Percentiles rank a stretch among this genome's conserved stretches.
phyloP scores from a whole-genome alignment of 2,888 invertebrate species.

The Mactromeris polynyma region DNA sequence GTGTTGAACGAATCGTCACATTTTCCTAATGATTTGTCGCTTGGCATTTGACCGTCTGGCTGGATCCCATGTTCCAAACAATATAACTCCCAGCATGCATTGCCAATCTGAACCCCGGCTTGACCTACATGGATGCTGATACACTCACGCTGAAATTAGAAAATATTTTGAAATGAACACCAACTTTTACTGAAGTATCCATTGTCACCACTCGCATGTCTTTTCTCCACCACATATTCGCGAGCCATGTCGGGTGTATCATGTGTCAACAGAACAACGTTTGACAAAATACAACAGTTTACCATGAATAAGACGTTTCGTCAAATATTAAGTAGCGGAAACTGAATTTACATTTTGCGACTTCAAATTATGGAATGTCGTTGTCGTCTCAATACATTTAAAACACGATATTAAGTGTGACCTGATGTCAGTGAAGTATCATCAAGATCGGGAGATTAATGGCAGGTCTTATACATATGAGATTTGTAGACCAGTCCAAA shows the following conservation, averaged over 20 bases:
- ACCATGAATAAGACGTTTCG: background rate
- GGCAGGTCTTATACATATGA: too few species aligned
- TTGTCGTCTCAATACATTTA: too few species aligned
- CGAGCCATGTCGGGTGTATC: too few species aligned
- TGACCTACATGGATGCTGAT: slow-evolving; percentile 88
- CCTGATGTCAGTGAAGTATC: too few species aligned
- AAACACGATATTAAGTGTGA: too few species aligned
- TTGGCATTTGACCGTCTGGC: slow-evolving; percentile 88
- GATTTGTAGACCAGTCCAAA: too few species aligned
- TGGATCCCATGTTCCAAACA: slow-evolving; percentile 88
- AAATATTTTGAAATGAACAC: background rate
- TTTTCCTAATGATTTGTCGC: slow-evolving; percentile 76
- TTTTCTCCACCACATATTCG: background rate
- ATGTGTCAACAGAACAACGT: too few species aligned
- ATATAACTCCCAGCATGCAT: slow-evolving; percentile 89
- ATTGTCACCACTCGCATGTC: too few species aligned
- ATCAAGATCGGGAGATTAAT: too few species aligned
- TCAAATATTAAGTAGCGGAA: background rate
- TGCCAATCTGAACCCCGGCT: slow-evolving; percentile 88
- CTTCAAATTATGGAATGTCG: too few species aligned
- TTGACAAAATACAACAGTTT: background rate
- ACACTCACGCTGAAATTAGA: slow-evolving; percentile 87
- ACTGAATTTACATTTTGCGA: too few species aligned
- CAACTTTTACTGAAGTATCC: background rate
- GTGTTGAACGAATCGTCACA: slow-evolving; percentile 94